Evolutionary conservation across 1,140 invertebrate genomes (phyloP).

Genomic region (Meloidogyne exigua): DNA sequence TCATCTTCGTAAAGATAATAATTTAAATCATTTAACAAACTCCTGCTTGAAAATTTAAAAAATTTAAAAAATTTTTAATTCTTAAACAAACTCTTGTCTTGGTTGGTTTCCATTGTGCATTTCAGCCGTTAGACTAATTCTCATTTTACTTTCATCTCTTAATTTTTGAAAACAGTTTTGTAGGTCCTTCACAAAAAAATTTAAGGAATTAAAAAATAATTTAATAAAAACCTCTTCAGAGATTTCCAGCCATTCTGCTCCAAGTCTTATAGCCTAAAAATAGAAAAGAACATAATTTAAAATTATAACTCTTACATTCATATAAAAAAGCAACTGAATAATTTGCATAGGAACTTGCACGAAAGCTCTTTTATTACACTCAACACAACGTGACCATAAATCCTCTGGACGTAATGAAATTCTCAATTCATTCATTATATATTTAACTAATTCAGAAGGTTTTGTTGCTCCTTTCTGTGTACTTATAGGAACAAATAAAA

Average conservation of each 20-base stretch:
- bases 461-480: conserved; percentile 22
- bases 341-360: conserved; percentile 26
- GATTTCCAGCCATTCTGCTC: conserved; percentile 13
- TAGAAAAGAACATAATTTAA: neutral
- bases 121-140: neutral
- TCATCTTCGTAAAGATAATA: neutral
- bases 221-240: conserved; percentile 6
- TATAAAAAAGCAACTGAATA: conserved; percentile 20
- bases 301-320: conserved; percentile 17
- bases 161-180: neutral
- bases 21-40: neutral
- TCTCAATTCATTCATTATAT: conserved; percentile 30
- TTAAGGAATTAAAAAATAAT: neutral
- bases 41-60: conserved; percentile 7
- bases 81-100: neutral
- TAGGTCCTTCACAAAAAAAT: neutral
- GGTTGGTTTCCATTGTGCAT: conserved; percentile 5
- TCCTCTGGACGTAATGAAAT: conserved; percentile 37
- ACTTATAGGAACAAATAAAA: conserved; percentile 28
- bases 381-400: conserved; percentile 33
- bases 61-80: neutral
- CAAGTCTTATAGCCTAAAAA: conserved; percentile 8
- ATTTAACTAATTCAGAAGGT: conserved; percentile 23
- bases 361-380: conserved; percentile 35
- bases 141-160: neutral